Percentiles rank a stretch among this genome's conserved stretches.
phyloP scores from a whole-genome alignment of 1,140 invertebrate species.

The Pectinophora gossypiella region DNA sequence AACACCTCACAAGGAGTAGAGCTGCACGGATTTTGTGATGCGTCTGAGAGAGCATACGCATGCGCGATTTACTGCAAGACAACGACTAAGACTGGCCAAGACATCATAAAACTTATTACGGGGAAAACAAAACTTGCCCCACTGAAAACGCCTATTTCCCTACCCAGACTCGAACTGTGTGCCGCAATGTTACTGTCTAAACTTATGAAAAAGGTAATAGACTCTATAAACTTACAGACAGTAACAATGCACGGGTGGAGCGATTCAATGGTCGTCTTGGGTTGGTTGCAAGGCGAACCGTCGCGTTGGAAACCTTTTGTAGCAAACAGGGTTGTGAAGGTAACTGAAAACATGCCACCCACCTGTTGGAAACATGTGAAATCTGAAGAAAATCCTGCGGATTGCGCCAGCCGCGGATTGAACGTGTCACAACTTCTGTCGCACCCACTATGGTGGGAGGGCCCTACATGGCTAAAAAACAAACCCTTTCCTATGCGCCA shows the following conservation, averaged over 20 bases:
- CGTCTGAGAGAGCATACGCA: background rate
- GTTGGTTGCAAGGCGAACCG: constrained; percentile 31
- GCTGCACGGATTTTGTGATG: background rate
- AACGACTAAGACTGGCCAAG: background rate
- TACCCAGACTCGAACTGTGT: constrained; percentile 20
- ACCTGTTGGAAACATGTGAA: background rate
- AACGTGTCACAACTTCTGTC: background rate
- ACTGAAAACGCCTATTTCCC: constrained; percentile 12
- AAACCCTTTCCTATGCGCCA: background rate
- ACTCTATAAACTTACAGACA: constrained; percentile 9
- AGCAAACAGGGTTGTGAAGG: background rate
- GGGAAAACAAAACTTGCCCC: constrained; percentile 28
- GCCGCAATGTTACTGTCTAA: constrained; percentile 13
- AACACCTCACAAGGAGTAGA: background rate
- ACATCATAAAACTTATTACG: background rate
- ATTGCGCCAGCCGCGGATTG: constrained; percentile 1
- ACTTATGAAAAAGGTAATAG: constrained; percentile 15
- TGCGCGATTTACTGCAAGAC: background rate
- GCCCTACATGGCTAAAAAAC: background rate
- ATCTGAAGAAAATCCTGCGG: constrained; percentile 4
- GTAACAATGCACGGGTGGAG: constrained; percentile 5
- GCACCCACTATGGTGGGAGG: background rate
- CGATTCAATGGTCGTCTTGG: constrained; percentile 45
- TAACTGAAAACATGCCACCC: constrained; percentile 1
- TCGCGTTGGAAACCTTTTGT: constrained; percentile 14